Base-by-base conservation (phyloP, 2,797 vertebrate genomes). In the Megaceryle alcyon region DNA sequence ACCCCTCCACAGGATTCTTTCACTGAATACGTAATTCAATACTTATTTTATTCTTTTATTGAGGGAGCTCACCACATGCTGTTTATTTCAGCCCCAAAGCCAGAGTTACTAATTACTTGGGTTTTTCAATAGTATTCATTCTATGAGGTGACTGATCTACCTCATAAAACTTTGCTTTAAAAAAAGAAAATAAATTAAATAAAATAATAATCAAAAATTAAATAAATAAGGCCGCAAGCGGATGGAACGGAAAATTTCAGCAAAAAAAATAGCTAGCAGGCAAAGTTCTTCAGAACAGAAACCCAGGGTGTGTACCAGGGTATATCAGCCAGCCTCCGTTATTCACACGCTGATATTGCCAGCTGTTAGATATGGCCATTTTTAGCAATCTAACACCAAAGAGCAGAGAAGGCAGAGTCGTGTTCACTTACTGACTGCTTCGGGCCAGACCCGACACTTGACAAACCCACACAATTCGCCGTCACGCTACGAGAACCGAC, bases 301-400 rank as follows among this genome's bases (percentile, higher is more conserved):
- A 69, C 17, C 1, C n/a, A 31, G n/a, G n/a, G 59, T 31, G 39
- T 4, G 4, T 20, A 35, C 0, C 3, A 0, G 9, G 64, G 37
- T 21, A 12, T 25, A 35, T 14, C 53, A 68, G n/a, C 12, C 79
- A 29, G 56, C n/a, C 46, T 63, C n/a, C 22, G 3, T 23, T 10
- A 61, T 35, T 3, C 0, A 0, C 68, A 13, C 0, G 1, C 20
- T 26, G 11, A 2, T 9, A 57, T 41, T 4, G 71, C 25, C 41
- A 75, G 72, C 15, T 8, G 14, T 6, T 4, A 8, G 7, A 2
- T 6, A 60, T 79, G 82, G 48, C 73, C 43, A 70, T 59, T 73
- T 92, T 79, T 35, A 84, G 72, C 68, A 43, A 41, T 19, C 12
- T 17, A 37, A 21, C 54, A 39, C 59, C 5, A 12, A 63, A 63